Evolutionary conservation across 2,888 invertebrate species (phyloP), one percentile per base, ranked within the genome.

Genomic region (Pterostichus niger): DNA sequence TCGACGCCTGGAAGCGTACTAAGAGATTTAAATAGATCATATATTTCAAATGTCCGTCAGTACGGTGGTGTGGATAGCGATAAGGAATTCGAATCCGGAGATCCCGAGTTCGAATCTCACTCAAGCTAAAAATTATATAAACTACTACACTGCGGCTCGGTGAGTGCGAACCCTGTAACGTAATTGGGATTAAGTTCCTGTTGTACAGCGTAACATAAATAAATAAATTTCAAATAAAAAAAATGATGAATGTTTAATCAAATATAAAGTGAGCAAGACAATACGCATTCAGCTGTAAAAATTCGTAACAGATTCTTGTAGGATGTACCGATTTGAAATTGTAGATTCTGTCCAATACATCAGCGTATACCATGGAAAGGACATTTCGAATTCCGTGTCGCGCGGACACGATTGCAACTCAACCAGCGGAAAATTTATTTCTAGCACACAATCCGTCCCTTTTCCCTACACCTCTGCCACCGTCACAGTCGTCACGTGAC

Each of bases 341-440:
- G 64, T 64, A 64, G 33, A 64, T 35, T 64, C 64, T 7, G 33
- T 35, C 64, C 64, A 64, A 64, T 64, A 75, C 46, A 9, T 46
- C 75, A 44, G 17, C 46, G 46, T 59, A 17, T 59, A 6, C 59
- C 10, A 17, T 59, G 59, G 10, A 31, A n/a, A 33, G 44, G 71
- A n/a, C 54, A 54, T 54, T 52, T 77, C 11, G 76, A 77, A 77
- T 77, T 77, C 76, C 33, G 35, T 64, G 64, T 64, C 35, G 35
- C 40, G 56, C 56, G 54, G 54, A 77, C 54, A 56, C 13, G 76
- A 77, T 77, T 77, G 76, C 54, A 77, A 56, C 15, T 15, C 35
- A 77, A 77, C 76, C 52, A 54, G 76, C 56, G 76, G 76, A 77
- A 77, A 77, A 77, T 77, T 77, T 77, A 77, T 77, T 35, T 77